Evolutionary conservation across 2,888 invertebrate species (phyloP).

Genomic region (Coecobrya sp.): DNA sequence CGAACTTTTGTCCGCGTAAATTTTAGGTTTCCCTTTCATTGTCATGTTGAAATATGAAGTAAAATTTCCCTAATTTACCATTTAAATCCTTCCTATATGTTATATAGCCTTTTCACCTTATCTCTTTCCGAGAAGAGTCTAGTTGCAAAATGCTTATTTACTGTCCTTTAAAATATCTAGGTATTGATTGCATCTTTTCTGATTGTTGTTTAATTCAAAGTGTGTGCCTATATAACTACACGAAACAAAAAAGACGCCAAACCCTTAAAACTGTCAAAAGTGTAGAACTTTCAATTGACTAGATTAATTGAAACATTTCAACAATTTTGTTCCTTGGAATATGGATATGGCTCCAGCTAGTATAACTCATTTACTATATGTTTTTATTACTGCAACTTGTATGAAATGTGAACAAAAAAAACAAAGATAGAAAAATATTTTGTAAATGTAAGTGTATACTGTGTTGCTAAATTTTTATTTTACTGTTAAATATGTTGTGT

Average conservation of each 20-base stretch:
- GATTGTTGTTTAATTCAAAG: neutral
- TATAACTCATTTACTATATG: slow-evolving; percentile 15
- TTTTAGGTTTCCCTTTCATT: slow-evolving; percentile 68
- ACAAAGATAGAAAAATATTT: slow-evolving; percentile 65
- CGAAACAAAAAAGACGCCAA: slow-evolving; percentile 63
- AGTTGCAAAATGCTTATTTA: neutral
- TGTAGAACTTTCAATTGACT: slow-evolving; percentile 71
- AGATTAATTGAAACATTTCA: slow-evolving; percentile 28
- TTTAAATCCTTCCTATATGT: neutral
- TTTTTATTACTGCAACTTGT: neutral
- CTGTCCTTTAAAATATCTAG: neutral
- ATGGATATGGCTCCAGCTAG: slow-evolving; percentile 31
- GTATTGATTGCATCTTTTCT: neutral
- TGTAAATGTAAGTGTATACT: slow-evolving; percentile 33
- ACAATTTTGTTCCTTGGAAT: neutral
- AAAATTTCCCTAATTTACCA: neutral
- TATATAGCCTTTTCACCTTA: slow-evolving; percentile 5
- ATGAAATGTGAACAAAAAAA: slow-evolving; percentile 49
- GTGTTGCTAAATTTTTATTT: neutral
- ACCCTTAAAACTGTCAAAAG: slow-evolving; percentile 67
- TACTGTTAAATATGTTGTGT: neutral
- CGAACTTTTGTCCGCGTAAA: slow-evolving; percentile 49
- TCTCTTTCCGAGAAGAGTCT: neutral
- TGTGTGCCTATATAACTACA: neutral
- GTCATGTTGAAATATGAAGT: slow-evolving; percentile 33